phyloP scores from a whole-genome alignment of 2,888 invertebrate genomes.

The Amitus sp. region DNA sequence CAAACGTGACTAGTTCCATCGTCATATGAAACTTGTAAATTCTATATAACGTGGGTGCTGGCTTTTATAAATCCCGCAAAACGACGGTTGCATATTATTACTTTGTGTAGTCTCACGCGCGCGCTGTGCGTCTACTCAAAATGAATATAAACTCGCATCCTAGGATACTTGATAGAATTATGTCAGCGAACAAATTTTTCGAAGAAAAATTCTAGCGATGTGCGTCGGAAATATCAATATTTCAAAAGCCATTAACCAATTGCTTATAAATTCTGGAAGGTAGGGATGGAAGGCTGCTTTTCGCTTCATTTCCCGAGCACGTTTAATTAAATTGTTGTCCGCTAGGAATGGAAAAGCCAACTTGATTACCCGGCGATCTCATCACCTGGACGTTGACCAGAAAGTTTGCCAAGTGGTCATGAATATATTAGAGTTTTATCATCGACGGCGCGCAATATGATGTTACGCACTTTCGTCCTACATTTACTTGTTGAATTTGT shows the following conservation, averaged over 20 bases:
- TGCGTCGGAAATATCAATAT: too few species aligned
- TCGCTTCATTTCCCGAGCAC: constrained; percentile 22
- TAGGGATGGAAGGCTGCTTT: constrained; percentile 6
- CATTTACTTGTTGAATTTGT: too few species aligned
- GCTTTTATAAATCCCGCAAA: constrained; percentile 44
- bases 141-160: constrained; percentile 26
- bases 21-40: constrained; percentile 45
- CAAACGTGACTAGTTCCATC: constrained; percentile 42
- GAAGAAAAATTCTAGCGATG: too few species aligned
- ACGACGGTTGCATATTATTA: constrained; percentile 39
- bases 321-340: constrained; percentile 26
- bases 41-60: constrained; percentile 38
- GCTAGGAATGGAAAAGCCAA: constrained; percentile 12
- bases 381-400: constrained; percentile 10
- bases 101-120: constrained; percentile 34
- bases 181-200: too few species aligned
- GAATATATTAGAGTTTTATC: constrained; percentile 7
- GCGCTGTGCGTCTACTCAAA: constrained; percentile 19
- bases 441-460: neutral
- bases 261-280: too few species aligned
- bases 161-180: constrained; percentile 22
- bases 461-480: neutral
- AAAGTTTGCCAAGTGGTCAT: constrained; percentile 7
- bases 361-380: constrained; percentile 20
- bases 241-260: too few species aligned